Percentiles rank a stretch among this genome's conserved stretches.
Conservation (phyloP, 2,797 vertebrate species). For the Naso thynnoides region DNA sequence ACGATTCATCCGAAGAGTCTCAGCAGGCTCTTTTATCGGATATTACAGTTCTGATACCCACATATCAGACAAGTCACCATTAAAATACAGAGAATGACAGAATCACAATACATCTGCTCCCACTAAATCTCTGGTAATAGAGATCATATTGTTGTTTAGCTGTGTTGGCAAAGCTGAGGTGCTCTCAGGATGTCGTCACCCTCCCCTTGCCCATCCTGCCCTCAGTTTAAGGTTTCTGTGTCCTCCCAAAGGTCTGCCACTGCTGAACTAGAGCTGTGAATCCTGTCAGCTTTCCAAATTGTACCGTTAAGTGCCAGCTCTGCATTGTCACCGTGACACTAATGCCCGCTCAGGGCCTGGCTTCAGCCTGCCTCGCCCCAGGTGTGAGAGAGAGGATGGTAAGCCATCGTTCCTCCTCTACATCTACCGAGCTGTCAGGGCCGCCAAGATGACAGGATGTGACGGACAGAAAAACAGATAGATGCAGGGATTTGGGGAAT, state of each 20-base stretch:
- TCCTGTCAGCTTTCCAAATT: constrained; percentile 71
- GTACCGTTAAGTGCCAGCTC: constrained; percentile 51
- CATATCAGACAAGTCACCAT: constrained; percentile 4
- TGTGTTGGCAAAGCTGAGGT: not conserved
- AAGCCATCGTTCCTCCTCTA: constrained; percentile 64
- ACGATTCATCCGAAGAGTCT: constrained; percentile 7
- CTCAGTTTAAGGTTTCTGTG: constrained; percentile 33
- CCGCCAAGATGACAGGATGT: constrained; percentile 69
- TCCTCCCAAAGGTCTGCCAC: constrained; percentile 73
- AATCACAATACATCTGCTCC: constrained; percentile 11
- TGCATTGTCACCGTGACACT: constrained; percentile 41
- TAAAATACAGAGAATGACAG: constrained; percentile 28
- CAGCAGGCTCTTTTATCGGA: constrained; percentile 31
- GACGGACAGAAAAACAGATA: constrained; percentile 61
- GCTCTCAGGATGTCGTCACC: not conserved
- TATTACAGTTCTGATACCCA: constrained; percentile 23
- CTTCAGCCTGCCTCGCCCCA: constrained; percentile 54
- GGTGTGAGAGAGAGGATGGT: constrained; percentile 7
- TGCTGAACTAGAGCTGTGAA: constrained; percentile 85
- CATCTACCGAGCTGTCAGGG: constrained; percentile 76
- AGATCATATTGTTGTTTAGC: constrained; percentile 1
- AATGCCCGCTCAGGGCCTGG: constrained; percentile 67
- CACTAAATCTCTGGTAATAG: constrained; percentile 1
- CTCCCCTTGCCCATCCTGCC: not conserved
- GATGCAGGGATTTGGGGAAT: constrained; percentile 41